phyloP scores from a whole-genome alignment of 2,113 vertebrate genomes.

The Phylloscopus trochilus region DNA sequence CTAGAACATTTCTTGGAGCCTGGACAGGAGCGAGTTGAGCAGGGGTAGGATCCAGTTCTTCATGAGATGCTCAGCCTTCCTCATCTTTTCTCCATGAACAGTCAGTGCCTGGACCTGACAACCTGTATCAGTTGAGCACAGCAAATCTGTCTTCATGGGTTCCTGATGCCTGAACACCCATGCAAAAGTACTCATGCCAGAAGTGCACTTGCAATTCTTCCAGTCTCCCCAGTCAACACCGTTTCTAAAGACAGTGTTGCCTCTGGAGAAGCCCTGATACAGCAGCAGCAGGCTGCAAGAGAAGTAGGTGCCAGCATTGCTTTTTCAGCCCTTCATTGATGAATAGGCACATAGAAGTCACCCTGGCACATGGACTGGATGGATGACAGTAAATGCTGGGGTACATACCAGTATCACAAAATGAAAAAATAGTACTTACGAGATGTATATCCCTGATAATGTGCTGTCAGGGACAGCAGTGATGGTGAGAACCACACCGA shows the following conservation, averaged over 20 bases:
- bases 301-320: neutral
- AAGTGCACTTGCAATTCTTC: neutral
- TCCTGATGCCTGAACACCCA: neutral
- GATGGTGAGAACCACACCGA: neutral
- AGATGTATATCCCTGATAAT: neutral
- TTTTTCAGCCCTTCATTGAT: neutral
- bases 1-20: neutral
- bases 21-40: accelerated
- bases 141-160: neutral
- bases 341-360: neutral
- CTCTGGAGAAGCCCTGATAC: neutral
- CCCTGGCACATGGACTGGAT: neutral
- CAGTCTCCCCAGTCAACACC: neutral
- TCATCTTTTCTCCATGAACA: neutral
- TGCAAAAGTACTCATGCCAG: neutral
- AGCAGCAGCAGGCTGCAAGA: neutral
- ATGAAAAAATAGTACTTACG: neutral
- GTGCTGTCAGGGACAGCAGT: neutral
- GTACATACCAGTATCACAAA: neutral
- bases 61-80: neutral
- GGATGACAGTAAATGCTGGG: accelerated
- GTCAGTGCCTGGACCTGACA: neutral
- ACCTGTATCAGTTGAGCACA: neutral
- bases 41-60: neutral
- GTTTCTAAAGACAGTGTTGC: neutral